Evolutionary conservation across 2,888 invertebrate species (phyloP).

Genomic region (Spatulosminthurus flaviceps): DNA sequence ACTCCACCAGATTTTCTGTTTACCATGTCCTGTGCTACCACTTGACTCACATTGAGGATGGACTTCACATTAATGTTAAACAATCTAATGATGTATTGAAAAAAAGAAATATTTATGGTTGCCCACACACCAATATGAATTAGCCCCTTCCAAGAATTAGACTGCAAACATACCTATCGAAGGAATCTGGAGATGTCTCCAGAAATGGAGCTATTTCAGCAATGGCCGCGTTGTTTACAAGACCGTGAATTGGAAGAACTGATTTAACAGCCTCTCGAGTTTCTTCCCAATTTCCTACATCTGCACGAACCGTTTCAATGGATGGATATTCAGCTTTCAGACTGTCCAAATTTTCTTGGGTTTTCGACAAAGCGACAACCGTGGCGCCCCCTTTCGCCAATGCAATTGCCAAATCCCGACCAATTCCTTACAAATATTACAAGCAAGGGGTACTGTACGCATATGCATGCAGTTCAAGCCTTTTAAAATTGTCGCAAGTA

Average conservation of each 20-base stretch:
- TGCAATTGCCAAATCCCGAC: slow-evolving; percentile 69
- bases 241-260: slow-evolving; percentile 70
- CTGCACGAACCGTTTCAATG: slow-evolving; percentile 76
- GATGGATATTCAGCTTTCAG: slow-evolving; percentile 71
- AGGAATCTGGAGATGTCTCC: slow-evolving; percentile 74
- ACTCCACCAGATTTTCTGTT: slow-evolving; percentile 76
- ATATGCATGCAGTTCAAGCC: no score
- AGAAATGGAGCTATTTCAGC: slow-evolving; percentile 77
- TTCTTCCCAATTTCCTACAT: slow-evolving; percentile 79
- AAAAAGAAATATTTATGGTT: no score
- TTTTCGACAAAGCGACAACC: slow-evolving; percentile 81
- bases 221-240: slow-evolving; percentile 91
- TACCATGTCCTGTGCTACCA: slow-evolving; percentile 79
- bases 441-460: no score
- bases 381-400: slow-evolving; percentile 66
- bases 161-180: no score
- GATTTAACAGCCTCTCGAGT: slow-evolving; percentile 73
- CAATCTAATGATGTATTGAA: no score
- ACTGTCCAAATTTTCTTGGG: slow-evolving; percentile 73
- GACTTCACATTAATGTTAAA: slow-evolving; percentile 83
- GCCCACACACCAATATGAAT: no score
- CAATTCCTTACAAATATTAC: no score
- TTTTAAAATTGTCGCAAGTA: no score
- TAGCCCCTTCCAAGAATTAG: no score
- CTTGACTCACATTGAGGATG: slow-evolving; percentile 84